Base-by-base conservation (phyloP, 2,797 vertebrate genomes). In the Crenichthys baileyi region DNA sequence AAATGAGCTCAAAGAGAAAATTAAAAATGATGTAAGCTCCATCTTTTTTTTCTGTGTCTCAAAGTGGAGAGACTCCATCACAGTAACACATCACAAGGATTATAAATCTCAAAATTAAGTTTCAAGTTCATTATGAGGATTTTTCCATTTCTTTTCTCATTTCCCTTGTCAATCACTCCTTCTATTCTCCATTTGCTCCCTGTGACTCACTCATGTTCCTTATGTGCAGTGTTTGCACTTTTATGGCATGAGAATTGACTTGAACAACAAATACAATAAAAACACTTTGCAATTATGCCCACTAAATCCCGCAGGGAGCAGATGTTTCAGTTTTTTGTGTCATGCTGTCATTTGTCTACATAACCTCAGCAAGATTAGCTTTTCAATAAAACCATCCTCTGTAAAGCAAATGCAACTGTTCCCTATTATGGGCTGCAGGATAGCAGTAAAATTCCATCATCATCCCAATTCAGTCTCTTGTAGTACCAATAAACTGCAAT, bases 191-290 rank as follows among this genome's bases (percentile, higher is more conserved):
- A 24, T 58, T 36, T 74, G 39, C 65, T 58, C 41, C 41, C 74
- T 15, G 41, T 60, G 70, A 75, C 76, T 77, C 76, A 36, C 39
- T 80, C 74, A 48, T 75, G 68, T 83, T 80, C 86, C 79, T 87
- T 73, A 85, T 86, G 88, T 77, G 76, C 56, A n/a, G 5, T 65
- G 89, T 91, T 88, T 91, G 77, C 85, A 86, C 83, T 88, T 92
- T 92, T 82, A 91, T 80, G 70, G 84, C 79, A 79, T 63, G 82
- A 79, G 87, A 90, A 92, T 85, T 80, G 81, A 89, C 82, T 87
- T 76, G 60, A 87, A 90, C 83, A 88, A 89, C 89, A 91, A 91
- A 88, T 78, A 86, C 82, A 87, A 89, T 87, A 88, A 89, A 89
- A 85, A 79, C 51, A 83, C 76, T 60, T 77, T 46, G 71, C 82